These are phyloP conservation scores for Tapirus terrestris DNA, from an alignment of 2,113 vertebrate species.

Conservation along the genomic window DNA sequence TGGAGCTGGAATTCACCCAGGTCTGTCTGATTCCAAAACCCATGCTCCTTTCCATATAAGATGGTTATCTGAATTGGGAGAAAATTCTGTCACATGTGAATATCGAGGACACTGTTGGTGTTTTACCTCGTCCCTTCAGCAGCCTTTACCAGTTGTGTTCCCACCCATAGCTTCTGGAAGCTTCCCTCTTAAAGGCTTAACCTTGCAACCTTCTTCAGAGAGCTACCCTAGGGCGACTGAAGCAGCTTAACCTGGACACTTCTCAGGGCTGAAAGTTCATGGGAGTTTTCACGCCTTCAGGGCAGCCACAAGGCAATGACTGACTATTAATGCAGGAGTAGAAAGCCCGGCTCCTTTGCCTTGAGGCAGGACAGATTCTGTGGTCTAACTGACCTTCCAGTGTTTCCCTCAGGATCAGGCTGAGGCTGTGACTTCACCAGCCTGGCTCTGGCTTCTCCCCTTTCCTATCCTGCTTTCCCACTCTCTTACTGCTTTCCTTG, in stretches of 20 bases:
- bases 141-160: not conserved
- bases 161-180: not conserved
- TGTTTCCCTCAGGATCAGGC: not conserved
- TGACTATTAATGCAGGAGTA: not conserved
- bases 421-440: not conserved
- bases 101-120: no score
- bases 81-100: not conserved
- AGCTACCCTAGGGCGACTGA: not conserved
- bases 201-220: not conserved
- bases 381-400: not conserved
- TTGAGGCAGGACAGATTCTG: not conserved
- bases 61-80: not conserved
- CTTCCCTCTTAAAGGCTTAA: not conserved
- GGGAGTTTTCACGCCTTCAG: not conserved
- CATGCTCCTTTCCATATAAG: not conserved
- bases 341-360: not conserved
- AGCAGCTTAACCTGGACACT: not conserved
- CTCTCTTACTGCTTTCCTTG: not conserved
- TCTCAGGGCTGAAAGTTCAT: not conserved
- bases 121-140: not conserved
- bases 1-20: not conserved
- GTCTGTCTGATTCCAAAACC: not conserved
- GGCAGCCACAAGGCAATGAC: not conserved
- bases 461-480: not conserved
- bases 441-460: not conserved